phyloP scores from a whole-genome alignment of 2,888 invertebrate species.

The Syritta pipiens region DNA sequence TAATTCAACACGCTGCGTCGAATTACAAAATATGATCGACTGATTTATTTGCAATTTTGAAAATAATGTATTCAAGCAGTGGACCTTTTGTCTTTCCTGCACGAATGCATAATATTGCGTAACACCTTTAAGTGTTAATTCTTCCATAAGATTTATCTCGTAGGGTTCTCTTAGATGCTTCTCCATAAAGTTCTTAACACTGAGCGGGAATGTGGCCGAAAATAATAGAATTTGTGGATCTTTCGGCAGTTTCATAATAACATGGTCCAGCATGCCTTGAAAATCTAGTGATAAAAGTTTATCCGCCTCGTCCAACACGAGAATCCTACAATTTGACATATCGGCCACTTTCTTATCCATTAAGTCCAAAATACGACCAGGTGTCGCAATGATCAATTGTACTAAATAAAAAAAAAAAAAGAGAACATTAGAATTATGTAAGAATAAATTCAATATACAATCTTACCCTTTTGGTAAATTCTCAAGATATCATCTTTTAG shows the following conservation, averaged over 20 bases:
- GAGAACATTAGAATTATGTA: not conserved
- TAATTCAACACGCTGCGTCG: constrained; percentile 98
- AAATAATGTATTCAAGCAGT: constrained; percentile 99
- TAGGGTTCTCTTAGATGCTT: constrained; percentile 98
- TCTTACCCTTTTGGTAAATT: constrained; percentile 96
- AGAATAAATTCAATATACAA: not conserved
- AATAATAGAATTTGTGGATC: constrained; percentile 98
- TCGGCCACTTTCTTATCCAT: constrained; percentile 98
- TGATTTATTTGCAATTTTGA: constrained; percentile 99
- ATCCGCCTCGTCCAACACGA: constrained; percentile 99
- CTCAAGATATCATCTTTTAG: constrained; percentile 99
- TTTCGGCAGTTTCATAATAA: constrained; percentile 93
- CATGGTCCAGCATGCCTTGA: constrained; percentile 98
- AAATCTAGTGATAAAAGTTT: constrained; percentile 99
- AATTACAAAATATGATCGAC: constrained; percentile 99
- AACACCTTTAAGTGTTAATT: constrained; percentile 98
- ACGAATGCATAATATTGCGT: constrained; percentile 99
- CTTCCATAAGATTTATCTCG: constrained; percentile 99
- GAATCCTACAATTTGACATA: constrained; percentile 96
- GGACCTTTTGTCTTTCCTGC: constrained; percentile 99
- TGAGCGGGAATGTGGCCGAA: constrained; percentile 99
- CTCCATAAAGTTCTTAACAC: constrained; percentile 99
- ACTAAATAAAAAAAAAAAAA: constrained; percentile 82
- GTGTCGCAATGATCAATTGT: constrained; percentile 99
- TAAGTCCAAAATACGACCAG: constrained; percentile 99